These are phyloP conservation scores for Gymnobelideus leadbeateri DNA, from an alignment of 2,113 vertebrate genomes.

Conservation along the genomic window DNA sequence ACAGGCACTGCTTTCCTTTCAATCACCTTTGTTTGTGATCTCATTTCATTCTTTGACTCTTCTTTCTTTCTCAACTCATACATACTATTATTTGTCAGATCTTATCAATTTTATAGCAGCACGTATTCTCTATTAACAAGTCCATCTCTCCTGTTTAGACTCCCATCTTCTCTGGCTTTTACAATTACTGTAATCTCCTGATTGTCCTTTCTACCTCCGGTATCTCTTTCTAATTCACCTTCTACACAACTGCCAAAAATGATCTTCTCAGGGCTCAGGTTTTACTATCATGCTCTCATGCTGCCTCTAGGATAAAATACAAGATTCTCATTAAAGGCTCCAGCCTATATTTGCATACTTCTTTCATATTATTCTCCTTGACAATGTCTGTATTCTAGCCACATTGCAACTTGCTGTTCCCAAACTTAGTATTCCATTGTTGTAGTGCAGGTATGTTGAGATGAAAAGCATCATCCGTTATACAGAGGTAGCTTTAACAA, in stretches of 20 bases:
- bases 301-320: background rate
- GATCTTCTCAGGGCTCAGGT: background rate
- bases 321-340: background rate
- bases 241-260: background rate
- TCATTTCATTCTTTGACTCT: background rate
- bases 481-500: background rate
- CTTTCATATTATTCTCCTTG: background rate
- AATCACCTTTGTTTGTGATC: background rate
- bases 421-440: background rate
- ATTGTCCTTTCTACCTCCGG: background rate
- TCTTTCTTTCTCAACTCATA: background rate
- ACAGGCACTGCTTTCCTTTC: background rate
- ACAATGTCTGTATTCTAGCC: background rate
- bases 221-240: background rate
- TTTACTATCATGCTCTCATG: background rate
- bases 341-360: background rate
- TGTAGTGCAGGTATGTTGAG: background rate
- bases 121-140: background rate
- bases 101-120: too few species aligned
- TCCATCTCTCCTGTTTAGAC: background rate
- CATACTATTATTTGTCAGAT: too few species aligned
- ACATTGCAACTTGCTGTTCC: background rate
- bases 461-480: background rate
- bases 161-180: background rate
- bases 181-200: background rate